Evolutionary conservation across 2,113 vertebrate genomes (phyloP).

Genomic region (Chinchilla lanigera): DNA sequence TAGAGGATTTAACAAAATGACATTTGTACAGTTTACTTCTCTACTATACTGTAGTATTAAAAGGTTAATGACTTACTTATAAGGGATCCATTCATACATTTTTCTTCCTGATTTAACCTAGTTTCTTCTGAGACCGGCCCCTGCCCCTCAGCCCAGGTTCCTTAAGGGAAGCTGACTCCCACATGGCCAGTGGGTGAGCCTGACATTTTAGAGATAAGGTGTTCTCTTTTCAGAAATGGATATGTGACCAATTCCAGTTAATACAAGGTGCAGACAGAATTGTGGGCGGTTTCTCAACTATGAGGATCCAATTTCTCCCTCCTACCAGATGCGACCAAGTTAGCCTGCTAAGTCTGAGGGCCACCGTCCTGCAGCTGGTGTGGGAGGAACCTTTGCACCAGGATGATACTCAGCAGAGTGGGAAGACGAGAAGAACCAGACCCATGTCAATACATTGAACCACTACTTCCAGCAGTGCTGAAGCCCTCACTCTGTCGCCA

Average conservation of each 20-base stretch:
- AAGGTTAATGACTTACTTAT: neutral
- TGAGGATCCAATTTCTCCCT: neutral
- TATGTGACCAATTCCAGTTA: neutral
- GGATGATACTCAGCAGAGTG: neutral
- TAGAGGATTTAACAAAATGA: neutral
- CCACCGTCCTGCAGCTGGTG: fast-evolving
- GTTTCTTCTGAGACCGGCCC: neutral
- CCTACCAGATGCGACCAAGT: neutral
- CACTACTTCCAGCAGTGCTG: neutral
- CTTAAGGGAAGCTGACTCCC: neutral
- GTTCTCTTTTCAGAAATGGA: neutral
- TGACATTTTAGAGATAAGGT: too few species aligned
- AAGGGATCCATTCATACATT: neutral
- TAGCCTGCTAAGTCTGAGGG: neutral
- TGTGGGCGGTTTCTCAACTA: neutral
- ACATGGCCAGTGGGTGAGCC: neutral
- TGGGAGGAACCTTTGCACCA: too few species aligned
- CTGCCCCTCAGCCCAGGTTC: fast-evolving
- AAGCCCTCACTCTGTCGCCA: neutral
- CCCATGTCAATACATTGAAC: fast-evolving
- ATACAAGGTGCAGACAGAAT: neutral
- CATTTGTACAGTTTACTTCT: neutral
- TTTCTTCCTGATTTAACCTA: neutral
- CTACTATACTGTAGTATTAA: neutral
- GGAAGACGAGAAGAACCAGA: neutral